Evolutionary conservation across 2,113 vertebrate genomes (phyloP), one percentile per base, ranked within the genome.

Genomic region (Antechinus stuartii): DNA sequence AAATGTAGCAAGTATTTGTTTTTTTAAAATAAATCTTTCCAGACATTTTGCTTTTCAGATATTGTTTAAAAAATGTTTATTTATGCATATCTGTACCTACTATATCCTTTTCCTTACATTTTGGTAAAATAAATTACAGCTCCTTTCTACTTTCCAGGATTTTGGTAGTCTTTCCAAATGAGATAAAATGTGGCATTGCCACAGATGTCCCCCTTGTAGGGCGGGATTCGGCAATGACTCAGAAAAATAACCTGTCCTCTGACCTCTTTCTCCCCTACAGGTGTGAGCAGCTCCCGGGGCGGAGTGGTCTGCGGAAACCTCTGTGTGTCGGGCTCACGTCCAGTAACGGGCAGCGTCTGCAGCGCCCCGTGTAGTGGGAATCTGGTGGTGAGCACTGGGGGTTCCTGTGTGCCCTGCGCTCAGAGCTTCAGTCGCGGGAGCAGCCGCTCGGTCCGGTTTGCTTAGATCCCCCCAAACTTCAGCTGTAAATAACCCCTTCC

Each of bases 231-330:
- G 68, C 0, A 1, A 68, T 16, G 30, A 23, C 0, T 0, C 8
- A 0, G 1, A 12, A 46, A 0, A 0, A 27, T 76, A 76, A 76
- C 5, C 49, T 96, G 68, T 94, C 42, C 14, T 54, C 56, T 35
- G 2, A 19, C 35, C 4, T 84, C n/a, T 3, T 22, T 42, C 30
- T 76, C 7, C 35, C 68, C 16, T 0, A 0, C 95, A 96, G 97
- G 93, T 92, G 96, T 96, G 91, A 96, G 90, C 96, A 97, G 94
- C 61, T 96, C 96, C 93, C 46, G 35, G 1, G 94, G 94, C 1
- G 91, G 95, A 5, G 95, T 95, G 0, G 55, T 97, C 24, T 96
- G 91, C 6, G 89, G 94, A 16, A 90, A 96, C 89, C 92, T 92
- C 11, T 95, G 57, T 11, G 0, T 89, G 49, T 92, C 90, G 0